phyloP scores from a whole-genome alignment of 2,888 invertebrate species.

The Cerceris ruficornis region DNA sequence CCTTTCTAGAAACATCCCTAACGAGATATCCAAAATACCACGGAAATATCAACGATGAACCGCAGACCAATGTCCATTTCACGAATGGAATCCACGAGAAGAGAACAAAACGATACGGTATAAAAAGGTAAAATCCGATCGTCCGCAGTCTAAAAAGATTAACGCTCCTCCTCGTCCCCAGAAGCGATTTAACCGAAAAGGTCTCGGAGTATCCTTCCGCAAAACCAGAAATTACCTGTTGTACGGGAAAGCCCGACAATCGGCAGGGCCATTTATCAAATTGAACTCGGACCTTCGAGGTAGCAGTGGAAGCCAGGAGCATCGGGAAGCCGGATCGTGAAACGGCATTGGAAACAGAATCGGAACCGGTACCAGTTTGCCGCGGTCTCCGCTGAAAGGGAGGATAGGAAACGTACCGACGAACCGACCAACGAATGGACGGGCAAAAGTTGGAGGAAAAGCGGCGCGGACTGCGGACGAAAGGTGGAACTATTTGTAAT shows the following conservation, averaged over 20 bases:
- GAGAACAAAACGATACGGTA: neutral
- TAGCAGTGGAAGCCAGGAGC: too few relatives aligned
- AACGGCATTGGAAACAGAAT: too few relatives aligned
- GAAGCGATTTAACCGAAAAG: slow-evolving; percentile 18
- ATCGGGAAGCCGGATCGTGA: too few relatives aligned
- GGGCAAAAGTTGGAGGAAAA: slow-evolving; percentile 25
- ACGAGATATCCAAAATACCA: too few relatives aligned
- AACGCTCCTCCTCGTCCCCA: slow-evolving; percentile 1
- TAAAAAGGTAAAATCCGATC: neutral
- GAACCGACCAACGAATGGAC: slow-evolving; percentile 5
- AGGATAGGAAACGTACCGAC: neutral
- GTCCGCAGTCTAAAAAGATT: slow-evolving; percentile 1
- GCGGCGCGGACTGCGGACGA: slow-evolving; percentile 47
- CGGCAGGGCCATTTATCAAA: slow-evolving; percentile 55
- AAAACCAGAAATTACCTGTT: slow-evolving; percentile 47
- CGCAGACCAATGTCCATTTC: too few relatives aligned
- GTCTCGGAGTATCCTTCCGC: neutral
- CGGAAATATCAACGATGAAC: too few relatives aligned
- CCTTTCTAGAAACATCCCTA: too few relatives aligned
- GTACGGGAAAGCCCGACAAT: slow-evolving; percentile 43
- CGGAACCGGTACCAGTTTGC: neutral
- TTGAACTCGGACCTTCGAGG: slow-evolving; percentile 34
- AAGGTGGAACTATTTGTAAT: slow-evolving; percentile 69
- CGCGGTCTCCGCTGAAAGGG: slow-evolving; percentile 36
- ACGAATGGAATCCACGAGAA: too few relatives aligned